A percentile compares a stretch with the other conserved stretches of the same genome.
Evolutionary conservation across 1,140 invertebrate genomes (phyloP).

Genomic region (Cotesia vestalis): DNA sequence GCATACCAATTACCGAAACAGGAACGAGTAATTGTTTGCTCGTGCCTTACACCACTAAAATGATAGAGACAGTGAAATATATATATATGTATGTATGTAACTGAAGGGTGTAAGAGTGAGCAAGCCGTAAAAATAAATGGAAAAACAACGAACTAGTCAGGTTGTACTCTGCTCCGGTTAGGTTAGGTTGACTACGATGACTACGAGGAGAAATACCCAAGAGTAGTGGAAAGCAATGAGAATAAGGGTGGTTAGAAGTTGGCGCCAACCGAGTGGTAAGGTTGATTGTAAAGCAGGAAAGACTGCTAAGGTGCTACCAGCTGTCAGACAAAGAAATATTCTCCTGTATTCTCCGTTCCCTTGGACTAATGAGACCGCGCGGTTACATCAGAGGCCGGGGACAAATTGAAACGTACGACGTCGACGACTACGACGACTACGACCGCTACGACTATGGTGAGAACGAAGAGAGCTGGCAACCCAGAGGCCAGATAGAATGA

Average conservation of each 20-base stretch:
- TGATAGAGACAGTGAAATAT: conserved; percentile 1
- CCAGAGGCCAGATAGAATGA: neutral
- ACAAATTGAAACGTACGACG: conserved; percentile 65
- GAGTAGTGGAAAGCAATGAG: conserved; percentile 9
- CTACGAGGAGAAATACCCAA: conserved; percentile 46
- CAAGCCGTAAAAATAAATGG: neutral
- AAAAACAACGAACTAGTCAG: conserved; percentile 7
- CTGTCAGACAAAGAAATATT: conserved; percentile 42
- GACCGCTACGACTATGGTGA: conserved; percentile 45
- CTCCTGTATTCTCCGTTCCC: conserved; percentile 33
- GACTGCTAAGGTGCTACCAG: conserved; percentile 21
- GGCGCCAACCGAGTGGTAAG: conserved; percentile 43
- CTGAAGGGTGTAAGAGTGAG: too few species aligned
- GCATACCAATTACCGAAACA: conserved; percentile 54
- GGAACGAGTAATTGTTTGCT: conserved; percentile 57
- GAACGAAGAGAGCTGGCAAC: conserved; percentile 41
- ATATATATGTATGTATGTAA: too few species aligned
- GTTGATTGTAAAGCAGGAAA: conserved; percentile 60
- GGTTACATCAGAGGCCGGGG: conserved; percentile 60
- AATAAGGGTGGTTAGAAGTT: conserved; percentile 46
- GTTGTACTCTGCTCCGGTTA: conserved; percentile 24
- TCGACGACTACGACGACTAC: conserved; percentile 42
- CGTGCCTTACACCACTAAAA: conserved; percentile 46
- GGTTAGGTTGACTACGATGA: too few species aligned
- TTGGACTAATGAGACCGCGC: conserved; percentile 61